Evolutionary conservation across 1,140 invertebrate genomes (phyloP), one percentile per base, ranked within the genome.

Genomic region (Pemphigus obesinymphae): DNA sequence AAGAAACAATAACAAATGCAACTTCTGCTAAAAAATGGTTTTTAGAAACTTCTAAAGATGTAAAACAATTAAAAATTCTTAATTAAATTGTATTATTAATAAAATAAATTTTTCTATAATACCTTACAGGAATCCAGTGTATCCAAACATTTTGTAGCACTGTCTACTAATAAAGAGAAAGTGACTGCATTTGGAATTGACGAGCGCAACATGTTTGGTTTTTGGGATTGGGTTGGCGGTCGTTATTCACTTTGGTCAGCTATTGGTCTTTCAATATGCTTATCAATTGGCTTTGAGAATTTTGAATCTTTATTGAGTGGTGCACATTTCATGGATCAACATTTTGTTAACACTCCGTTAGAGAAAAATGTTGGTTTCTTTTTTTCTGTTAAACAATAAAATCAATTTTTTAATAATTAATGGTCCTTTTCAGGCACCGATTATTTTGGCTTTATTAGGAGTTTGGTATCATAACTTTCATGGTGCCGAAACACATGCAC

Each of bases 141-240:
- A 23, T 94, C 96, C 4, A 97, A 96, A 86, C 98, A 99, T 89
- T 99, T 99, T 88, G 97, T 99, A 13, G 98, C 98, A 40, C 87
- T 99, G 4, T 99, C 97, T 13, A 99, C 98, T 0, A 99, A 99
- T 87, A 91, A 88, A 68, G 89, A 92, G 82, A 97, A 98, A 89
- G 97, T 98, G 0, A 94, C 92, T 43, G 96, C 96, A 82, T 99
- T 99, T 89, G 98, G 98, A 31, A 99, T 99, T 84, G 93, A 98
- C 87, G 91, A 95, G 84, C 92, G 93, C 82, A 99, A 99, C 86
- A 99, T 99, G 96, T 99, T 99, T 90, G 97, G 93, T 68, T 99
- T 99, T 88, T 99, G 98, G 98, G 98, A 99, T 88, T 99, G 97
- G 97, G 98, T 99, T 82, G 98, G 98, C 70, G 98, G 98, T 84